Conservation (phyloP, 2,113 vertebrate species). For the Daphoenositta chrysoptera region DNA sequence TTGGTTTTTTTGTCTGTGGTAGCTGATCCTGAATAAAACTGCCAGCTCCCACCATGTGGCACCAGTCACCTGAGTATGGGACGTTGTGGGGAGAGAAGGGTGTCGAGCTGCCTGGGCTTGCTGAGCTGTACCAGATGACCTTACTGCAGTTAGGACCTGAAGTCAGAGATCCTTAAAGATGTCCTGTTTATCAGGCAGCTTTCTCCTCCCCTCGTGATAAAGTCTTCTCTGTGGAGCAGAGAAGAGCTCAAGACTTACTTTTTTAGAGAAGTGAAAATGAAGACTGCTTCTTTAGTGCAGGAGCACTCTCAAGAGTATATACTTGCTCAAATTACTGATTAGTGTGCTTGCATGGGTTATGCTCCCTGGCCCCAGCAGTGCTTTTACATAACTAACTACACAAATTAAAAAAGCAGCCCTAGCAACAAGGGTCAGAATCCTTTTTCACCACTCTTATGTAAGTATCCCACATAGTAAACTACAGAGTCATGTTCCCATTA, state of each 20-base stretch:
- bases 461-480: not conserved
- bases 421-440: not conserved
- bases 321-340: not conserved
- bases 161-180: not conserved
- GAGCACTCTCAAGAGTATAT: not conserved
- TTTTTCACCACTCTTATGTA: not conserved
- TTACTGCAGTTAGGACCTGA: not conserved
- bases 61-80: not conserved
- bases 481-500: not conserved
- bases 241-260: not conserved
- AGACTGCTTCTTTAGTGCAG: not conserved
- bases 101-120: fast-evolving
- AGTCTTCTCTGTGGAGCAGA: not conserved
- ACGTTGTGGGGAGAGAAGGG: not conserved
- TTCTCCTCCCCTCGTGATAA: not conserved
- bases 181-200: not conserved
- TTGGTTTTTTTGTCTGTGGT: not conserved
- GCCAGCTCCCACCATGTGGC: not conserved
- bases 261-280: not conserved
- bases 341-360: not conserved
- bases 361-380: not conserved
- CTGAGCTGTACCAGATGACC: not conserved
- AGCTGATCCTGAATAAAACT: not conserved
- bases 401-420: not conserved
- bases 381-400: not conserved